Conservation (phyloP, 2,797 vertebrate genomes). For the Microcaecilia unicolor region DNA sequence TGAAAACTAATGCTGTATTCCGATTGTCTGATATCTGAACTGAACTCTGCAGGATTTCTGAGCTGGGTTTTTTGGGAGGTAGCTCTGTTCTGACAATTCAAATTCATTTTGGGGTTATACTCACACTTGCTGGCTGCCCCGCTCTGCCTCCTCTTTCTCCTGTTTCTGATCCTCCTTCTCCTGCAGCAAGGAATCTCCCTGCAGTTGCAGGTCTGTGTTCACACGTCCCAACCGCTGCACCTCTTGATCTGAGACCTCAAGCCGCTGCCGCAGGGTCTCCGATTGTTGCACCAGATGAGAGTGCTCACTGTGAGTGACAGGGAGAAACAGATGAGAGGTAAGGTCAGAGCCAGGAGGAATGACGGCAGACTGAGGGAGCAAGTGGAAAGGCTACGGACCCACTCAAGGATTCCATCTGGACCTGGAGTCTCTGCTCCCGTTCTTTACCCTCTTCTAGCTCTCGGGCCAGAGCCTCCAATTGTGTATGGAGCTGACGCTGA, state of each 20-base stretch:
- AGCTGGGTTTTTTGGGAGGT: too few species aligned
- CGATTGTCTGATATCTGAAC: too few species aligned
- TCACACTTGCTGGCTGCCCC: conserved; percentile 51
- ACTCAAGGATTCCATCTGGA: conserved; percentile 39
- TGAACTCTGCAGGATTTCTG: too few species aligned
- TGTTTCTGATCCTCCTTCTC: conserved; percentile 49
- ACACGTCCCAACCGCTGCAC: conserved; percentile 38
- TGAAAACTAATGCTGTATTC: not conserved
- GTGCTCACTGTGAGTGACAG: too few species aligned
- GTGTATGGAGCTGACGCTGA: conserved; percentile 44
- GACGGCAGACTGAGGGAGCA: not conserved
- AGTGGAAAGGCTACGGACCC: conserved; percentile 24
- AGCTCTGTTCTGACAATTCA: too few species aligned
- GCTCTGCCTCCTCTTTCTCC: conserved; percentile 41
- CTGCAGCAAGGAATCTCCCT: conserved; percentile 39
- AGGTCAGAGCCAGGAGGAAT: too few species aligned
- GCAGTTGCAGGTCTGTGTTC: conserved; percentile 44
- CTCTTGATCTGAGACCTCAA: conserved; percentile 51
- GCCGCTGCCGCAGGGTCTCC: conserved; percentile 50
- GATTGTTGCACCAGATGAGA: too few species aligned
- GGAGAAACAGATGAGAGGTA: too few species aligned
- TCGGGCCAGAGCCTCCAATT: conserved; percentile 27
- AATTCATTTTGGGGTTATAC: conserved; percentile 1
- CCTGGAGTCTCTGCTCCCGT: conserved; percentile 37
- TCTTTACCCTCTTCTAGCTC: too few species aligned